Conservation (phyloP, 2,888 invertebrate genomes). For the Drosophila tanythrix region DNA sequence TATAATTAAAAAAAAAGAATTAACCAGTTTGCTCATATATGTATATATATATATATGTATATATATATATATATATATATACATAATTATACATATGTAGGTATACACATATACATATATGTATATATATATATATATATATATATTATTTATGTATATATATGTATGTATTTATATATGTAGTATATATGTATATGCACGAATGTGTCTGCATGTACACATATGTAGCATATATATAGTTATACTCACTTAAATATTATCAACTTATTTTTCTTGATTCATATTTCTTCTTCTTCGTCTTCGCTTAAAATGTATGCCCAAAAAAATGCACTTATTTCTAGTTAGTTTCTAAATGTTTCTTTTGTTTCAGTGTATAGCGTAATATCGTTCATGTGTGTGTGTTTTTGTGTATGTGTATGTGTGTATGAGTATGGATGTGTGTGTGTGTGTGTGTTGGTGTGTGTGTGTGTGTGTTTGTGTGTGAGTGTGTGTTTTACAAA, state of each 20-base stretch:
- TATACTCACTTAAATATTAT: slow-evolving; percentile 68
- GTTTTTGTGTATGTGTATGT: slow-evolving; percentile 23
- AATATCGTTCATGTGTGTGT: slow-evolving; percentile 47
- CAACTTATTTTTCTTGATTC: slow-evolving; percentile 56
- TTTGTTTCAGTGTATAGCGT: slow-evolving; percentile 51
- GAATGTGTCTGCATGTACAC: slow-evolving; percentile 28
- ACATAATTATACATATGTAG: slow-evolving; percentile 13
- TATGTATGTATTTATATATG: slow-evolving; percentile 26
- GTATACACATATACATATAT: slow-evolving; percentile 6
- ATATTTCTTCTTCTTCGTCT: slow-evolving; percentile 1
- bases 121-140: slow-evolving; percentile 29
- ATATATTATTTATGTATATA: slow-evolving; percentile 33
- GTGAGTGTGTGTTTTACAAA: slow-evolving; percentile 64
- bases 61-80: slow-evolving; percentile 25
- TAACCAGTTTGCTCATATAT: slow-evolving; percentile 70
- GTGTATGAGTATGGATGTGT: slow-evolving; percentile 21
- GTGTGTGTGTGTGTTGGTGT: slow-evolving; percentile 22
- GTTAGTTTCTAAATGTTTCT: slow-evolving; percentile 63
- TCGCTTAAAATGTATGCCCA: slow-evolving; percentile 62
- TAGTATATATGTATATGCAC: slow-evolving; percentile 16
- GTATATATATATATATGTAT: slow-evolving; percentile 10
- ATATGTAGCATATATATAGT: slow-evolving; percentile 30
- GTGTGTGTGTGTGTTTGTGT: slow-evolving; percentile 7
- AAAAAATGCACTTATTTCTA: slow-evolving; percentile 67
- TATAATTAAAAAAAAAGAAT: slow-evolving; percentile 78